Base-by-base conservation (phyloP, 1,140 invertebrate genomes). In the Wasmannia auropunctata region DNA sequence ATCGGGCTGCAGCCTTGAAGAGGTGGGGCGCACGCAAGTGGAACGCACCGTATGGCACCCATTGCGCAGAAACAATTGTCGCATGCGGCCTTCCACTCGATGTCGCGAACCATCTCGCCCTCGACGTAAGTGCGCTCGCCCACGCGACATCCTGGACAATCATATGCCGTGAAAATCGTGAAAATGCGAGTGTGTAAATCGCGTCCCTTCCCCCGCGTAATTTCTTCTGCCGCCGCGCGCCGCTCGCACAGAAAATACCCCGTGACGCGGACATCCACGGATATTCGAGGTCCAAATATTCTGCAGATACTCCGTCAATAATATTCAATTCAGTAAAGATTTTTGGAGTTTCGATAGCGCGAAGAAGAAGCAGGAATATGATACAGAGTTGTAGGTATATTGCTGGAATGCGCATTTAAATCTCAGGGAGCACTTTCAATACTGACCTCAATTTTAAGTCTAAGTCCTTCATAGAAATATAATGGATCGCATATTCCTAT, bases 61-160 rank as follows among this genome's bases (percentile, higher is more conserved):
- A 96, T 96, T 76, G 98, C 96, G 93, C 98, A 98, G 94, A 98
- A 98, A 94, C 98, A 98, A 86, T 97, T 97, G 91, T 97, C 96
- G 93, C 97, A 98, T 10, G 96, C 94, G 56, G 96, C 96, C 75
- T 96, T 96, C 79, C 94, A 92, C 34, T 91, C 93, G 28, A 96
- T 95, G 34, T 96, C 95, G 6, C 96, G 94, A n/a, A 98, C 96
- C 94, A 97, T 97, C 84, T 97, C 97, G 2, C 98, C 98, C 94
- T 98, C 97, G 31, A 95, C 93, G 88, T 97, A 96, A 88, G 96
- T 95, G 28, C 95, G 95, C 1, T 96, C 95, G 31, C 96, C 96
- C 1, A 97, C 96, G 54, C 96, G 93, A 93, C 98, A 98, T 83
- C 97, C 97, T 96, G 89, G 19, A 83, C 51, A 34, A 83, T 34